Evolutionary conservation across 2,797 vertebrate species (phyloP).

Genomic region (Gobio occitaniae): DNA sequence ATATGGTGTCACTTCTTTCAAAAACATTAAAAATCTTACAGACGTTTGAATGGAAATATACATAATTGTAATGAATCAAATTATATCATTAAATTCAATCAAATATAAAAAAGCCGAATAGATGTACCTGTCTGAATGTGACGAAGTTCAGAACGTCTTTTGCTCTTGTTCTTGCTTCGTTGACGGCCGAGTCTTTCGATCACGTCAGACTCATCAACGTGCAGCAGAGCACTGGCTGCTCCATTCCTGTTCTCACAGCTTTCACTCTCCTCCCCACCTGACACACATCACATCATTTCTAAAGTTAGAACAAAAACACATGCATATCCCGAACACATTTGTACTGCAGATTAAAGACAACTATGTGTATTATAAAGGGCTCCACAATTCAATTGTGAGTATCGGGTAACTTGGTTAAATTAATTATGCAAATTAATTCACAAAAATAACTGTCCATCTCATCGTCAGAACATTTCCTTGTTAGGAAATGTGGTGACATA

Average conservation of each 20-base stretch:
- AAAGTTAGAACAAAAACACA: neutral
- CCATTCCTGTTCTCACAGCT: conserved; percentile 87
- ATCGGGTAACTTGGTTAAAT: neutral
- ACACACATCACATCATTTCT: conserved; percentile 23
- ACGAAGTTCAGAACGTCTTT: conserved; percentile 84
- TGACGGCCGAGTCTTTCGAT: conserved; percentile 81
- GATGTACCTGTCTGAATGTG: conserved; percentile 88
- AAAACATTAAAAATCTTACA: neutral
- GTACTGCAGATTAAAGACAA: neutral
- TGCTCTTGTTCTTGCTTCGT: conserved; percentile 82
- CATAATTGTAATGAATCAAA: neutral
- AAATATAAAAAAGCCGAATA: neutral
- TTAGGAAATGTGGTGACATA: neutral
- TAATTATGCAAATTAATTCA: neutral
- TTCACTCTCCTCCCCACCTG: conserved; percentile 70
- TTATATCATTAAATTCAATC: neutral
- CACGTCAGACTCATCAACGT: conserved; percentile 76
- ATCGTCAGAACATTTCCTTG: neutral
- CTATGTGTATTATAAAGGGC: neutral
- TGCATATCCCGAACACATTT: neutral
- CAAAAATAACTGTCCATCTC: neutral
- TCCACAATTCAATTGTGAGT: neutral
- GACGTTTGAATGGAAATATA: neutral
- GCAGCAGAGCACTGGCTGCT: conserved; percentile 85
- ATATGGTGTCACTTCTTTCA: neutral